phyloP scores from a whole-genome alignment of 2,113 vertebrate species.

The Urocolius indicus region DNA sequence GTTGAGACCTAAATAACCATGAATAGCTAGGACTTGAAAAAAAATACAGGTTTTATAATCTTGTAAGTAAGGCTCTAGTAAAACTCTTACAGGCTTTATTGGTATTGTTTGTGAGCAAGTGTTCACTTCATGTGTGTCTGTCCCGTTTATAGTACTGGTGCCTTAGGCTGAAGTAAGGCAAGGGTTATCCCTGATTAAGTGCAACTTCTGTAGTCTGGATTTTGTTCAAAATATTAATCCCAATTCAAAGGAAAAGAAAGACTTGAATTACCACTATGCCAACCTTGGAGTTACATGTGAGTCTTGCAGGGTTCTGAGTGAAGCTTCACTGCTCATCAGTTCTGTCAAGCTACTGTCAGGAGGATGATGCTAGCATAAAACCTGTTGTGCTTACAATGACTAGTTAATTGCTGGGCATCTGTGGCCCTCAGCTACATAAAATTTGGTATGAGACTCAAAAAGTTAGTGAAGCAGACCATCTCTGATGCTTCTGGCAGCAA shows the following conservation, averaged over 20 bases:
- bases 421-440: neutral
- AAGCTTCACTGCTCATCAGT: neutral
- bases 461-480: neutral
- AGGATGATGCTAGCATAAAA: neutral
- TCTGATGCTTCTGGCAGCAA: neutral
- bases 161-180: neutral
- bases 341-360: neutral
- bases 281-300: neutral
- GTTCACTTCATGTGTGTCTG: neutral
- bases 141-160: neutral
- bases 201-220: neutral
- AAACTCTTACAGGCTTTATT: neutral
- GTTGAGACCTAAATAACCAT: neutral
- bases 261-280: rapidly evolving
- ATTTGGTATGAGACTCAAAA: neutral
- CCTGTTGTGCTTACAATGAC: neutral
- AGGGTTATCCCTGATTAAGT: neutral
- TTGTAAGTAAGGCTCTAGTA: neutral
- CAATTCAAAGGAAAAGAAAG: neutral
- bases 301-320: neutral
- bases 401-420: neutral
- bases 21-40: neutral
- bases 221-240: neutral
- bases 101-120: neutral
- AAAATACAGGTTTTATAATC: neutral